Percentiles rank a stretch among this genome's conserved stretches.
Evolutionary conservation across 2,888 invertebrate species (phyloP).

Genomic region (Ypsolopha scabrella): DNA sequence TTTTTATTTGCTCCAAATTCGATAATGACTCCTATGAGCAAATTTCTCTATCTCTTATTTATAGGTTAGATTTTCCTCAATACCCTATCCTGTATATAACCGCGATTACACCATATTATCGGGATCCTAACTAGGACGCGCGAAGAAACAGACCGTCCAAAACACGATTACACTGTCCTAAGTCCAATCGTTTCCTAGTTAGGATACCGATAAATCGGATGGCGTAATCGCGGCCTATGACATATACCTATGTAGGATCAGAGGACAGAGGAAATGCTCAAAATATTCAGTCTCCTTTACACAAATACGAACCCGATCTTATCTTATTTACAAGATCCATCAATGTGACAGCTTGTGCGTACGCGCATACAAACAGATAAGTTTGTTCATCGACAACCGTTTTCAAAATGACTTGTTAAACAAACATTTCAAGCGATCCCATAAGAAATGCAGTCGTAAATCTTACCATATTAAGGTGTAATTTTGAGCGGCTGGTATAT

Average conservation of each 20-base stretch:
- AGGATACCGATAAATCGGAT: too few relatives aligned
- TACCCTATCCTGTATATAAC: too few relatives aligned
- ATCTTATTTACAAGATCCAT: constrained; percentile 22
- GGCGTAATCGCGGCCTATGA: too few relatives aligned
- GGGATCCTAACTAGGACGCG: too few relatives aligned
- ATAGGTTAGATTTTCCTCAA: too few relatives aligned
- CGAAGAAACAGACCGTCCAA: too few relatives aligned
- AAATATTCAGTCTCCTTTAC: constrained; percentile 9
- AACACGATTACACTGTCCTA: too few relatives aligned
- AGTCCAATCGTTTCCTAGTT: too few relatives aligned
- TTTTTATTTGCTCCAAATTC: too few relatives aligned
- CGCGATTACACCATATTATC: too few relatives aligned
- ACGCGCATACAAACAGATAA: constrained; percentile 28
- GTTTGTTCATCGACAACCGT: constrained; percentile 29
- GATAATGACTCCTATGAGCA: too few relatives aligned
- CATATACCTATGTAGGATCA: not conserved
- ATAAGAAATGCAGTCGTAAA: constrained; percentile 10
- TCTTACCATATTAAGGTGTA: not conserved
- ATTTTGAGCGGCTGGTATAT: not conserved
- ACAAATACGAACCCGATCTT: constrained; percentile 12
- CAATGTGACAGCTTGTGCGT: constrained; percentile 26
- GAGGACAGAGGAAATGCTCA: constrained; percentile 13
- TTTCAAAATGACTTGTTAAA: constrained; percentile 18
- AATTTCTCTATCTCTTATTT: too few relatives aligned
- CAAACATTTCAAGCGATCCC: constrained; percentile 13